These are phyloP conservation scores for Hypercompe scribonia DNA, from an alignment of 2,888 invertebrate species.

Conservation along the genomic window DNA sequence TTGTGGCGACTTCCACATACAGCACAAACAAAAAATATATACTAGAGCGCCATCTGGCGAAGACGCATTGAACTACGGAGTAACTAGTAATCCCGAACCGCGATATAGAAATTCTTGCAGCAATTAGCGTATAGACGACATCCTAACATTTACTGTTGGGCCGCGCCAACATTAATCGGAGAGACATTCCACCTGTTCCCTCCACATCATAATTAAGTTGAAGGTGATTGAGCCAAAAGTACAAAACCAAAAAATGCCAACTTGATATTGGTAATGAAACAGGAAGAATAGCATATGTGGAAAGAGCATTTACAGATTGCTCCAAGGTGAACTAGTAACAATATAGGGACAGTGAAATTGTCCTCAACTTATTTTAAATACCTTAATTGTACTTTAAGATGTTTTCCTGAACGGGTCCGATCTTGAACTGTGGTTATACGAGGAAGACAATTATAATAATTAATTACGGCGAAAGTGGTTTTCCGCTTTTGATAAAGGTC, in stretches of 20 bases:
- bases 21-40: too few relatives aligned
- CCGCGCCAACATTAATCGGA: too few relatives aligned
- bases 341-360: neutral
- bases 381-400: neutral
- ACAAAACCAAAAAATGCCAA: neutral
- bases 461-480: neutral
- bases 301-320: neutral
- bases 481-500: neutral
- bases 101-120: too few relatives aligned
- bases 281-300: neutral
- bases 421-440: conserved; percentile 4
- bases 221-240: neutral
- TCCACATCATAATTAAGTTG: neutral
- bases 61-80: too few relatives aligned
- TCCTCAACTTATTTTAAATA: conserved; percentile 2
- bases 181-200: too few relatives aligned
- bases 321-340: conserved; percentile 15
- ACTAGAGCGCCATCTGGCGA: too few relatives aligned
- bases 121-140: too few relatives aligned
- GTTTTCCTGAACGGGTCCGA: conserved; percentile 6
- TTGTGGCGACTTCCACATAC: too few relatives aligned
- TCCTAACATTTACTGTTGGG: too few relatives aligned
- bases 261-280: neutral
- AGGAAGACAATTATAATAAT: neutral
- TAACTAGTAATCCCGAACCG: too few relatives aligned